A percentile compares a stretch with the other conserved stretches of the same genome.
These are phyloP conservation scores for Pelochelys cantorii DNA, from an alignment of 2,797 vertebrate species.

Conservation along the genomic window DNA sequence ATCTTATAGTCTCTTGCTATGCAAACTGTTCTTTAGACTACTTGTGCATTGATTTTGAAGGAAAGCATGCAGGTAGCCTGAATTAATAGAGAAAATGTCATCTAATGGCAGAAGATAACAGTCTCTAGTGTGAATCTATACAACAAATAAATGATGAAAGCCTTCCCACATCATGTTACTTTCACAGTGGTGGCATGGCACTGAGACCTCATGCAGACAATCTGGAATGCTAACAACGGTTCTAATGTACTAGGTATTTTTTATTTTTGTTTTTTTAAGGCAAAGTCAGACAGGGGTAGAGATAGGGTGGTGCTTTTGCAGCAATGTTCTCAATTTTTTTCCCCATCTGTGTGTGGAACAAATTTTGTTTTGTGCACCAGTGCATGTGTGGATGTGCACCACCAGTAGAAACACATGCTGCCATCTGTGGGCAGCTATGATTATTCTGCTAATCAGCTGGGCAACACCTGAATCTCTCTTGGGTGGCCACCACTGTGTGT, in stretches of 20 bases:
- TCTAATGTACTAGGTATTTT: background rate
- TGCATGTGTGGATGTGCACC: too few species aligned
- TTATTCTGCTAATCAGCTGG: too few species aligned
- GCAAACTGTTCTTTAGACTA: background rate
- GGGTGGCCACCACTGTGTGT: too few species aligned
- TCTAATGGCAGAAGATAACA: slow-evolving; percentile 1
- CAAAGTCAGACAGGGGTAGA: background rate
- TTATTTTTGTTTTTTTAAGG: too few species aligned
- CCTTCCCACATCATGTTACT: background rate
- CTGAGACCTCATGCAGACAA: background rate
- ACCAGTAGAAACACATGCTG: too few species aligned
- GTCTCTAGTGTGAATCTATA: background rate
- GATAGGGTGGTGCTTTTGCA: background rate
- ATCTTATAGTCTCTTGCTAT: background rate
- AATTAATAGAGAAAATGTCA: background rate
- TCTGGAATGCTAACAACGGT: background rate
- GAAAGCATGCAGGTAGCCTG: background rate
- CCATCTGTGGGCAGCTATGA: too few species aligned
- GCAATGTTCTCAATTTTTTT: background rate
- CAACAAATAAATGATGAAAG: background rate
- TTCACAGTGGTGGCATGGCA: fast-evolving
- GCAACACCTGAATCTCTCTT: too few species aligned
- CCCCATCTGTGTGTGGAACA: too few species aligned
- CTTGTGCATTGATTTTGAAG: background rate
- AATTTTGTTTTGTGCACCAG: too few species aligned